Evolutionary conservation across 2,113 vertebrate genomes (phyloP).

Genomic region (Equus przewalskii): DNA sequence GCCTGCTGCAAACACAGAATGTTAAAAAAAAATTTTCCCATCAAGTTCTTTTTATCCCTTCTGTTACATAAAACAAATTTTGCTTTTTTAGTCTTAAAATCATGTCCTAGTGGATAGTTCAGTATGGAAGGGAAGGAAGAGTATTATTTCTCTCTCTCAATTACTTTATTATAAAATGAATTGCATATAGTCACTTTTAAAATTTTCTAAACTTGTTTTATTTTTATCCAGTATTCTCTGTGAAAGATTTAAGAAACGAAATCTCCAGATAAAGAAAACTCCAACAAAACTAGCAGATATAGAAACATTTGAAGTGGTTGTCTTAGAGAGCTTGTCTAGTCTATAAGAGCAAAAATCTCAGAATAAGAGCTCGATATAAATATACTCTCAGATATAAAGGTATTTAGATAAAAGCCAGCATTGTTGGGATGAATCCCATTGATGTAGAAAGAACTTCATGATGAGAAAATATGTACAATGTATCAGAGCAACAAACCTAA

Average conservation of each 20-base stretch:
- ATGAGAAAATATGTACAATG: not conserved
- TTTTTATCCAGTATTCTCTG: constrained; percentile 9
- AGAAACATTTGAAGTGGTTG: constrained; percentile 32
- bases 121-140: constrained; percentile 8
- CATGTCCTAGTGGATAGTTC: not conserved
- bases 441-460: not conserved
- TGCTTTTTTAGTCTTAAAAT: constrained; percentile 54
- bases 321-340: not conserved
- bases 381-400: constrained; percentile 26
- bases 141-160: constrained; percentile 26
- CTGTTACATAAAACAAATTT: constrained; percentile 61
- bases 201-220: constrained; percentile 43
- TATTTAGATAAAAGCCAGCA: constrained; percentile 46
- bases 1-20: constrained; percentile 38
- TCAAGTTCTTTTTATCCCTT: constrained; percentile 2
- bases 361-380: constrained; percentile 42
- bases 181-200: constrained; percentile 7
- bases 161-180: constrained; percentile 58
- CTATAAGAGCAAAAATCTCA: constrained; percentile 20
- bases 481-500: constrained; percentile 30
- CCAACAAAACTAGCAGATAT: constrained; percentile 6
- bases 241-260: constrained; percentile 55
- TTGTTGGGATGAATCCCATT: constrained; percentile 42
- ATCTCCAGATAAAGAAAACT: constrained; percentile 23
- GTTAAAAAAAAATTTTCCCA: constrained; percentile 12